Conservation (phyloP, 2,888 invertebrate genomes). For the Chaetoderma sp. region DNA sequence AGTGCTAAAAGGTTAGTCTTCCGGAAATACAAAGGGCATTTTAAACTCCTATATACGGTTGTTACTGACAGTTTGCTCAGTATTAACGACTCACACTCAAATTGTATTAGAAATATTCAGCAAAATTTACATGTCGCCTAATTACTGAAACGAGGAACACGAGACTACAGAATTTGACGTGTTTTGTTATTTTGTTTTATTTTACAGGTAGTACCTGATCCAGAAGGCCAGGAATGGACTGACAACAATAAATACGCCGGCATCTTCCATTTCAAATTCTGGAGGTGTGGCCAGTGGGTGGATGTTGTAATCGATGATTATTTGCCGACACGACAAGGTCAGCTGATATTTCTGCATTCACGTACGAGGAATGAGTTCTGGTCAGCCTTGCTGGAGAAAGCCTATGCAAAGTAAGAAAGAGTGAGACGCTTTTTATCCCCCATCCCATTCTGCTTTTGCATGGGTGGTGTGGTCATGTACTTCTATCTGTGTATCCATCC, state of each 20-base stretch:
- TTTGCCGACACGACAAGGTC: constrained; percentile 76
- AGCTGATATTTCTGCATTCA: constrained; percentile 75
- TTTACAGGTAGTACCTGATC: constrained; percentile 73
- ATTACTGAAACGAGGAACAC: too few species aligned
- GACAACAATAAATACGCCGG: constrained; percentile 74
- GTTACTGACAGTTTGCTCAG: too few species aligned
- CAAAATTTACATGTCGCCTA: too few species aligned
- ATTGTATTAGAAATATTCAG: too few species aligned
- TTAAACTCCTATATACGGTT: too few species aligned
- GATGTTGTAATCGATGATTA: constrained; percentile 75
- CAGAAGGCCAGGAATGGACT: constrained; percentile 73
- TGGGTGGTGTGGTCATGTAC: neutral
- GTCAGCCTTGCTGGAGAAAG: constrained; percentile 83
- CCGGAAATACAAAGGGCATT: too few species aligned
- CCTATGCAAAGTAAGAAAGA: constrained; percentile 80
- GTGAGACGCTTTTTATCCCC: too few species aligned
- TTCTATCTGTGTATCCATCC: neutral
- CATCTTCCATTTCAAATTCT: constrained; percentile 88
- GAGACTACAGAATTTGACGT: too few species aligned
- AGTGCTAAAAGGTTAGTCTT: too few species aligned
- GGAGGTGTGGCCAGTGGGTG: constrained; percentile 84
- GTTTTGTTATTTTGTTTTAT: too few species aligned
- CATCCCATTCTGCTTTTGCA: neutral
- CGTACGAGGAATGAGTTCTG: constrained; percentile 78
- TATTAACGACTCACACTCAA: too few species aligned